phyloP scores from a whole-genome alignment of 2,797 vertebrate species.

The Falco novaeseelandiae region DNA sequence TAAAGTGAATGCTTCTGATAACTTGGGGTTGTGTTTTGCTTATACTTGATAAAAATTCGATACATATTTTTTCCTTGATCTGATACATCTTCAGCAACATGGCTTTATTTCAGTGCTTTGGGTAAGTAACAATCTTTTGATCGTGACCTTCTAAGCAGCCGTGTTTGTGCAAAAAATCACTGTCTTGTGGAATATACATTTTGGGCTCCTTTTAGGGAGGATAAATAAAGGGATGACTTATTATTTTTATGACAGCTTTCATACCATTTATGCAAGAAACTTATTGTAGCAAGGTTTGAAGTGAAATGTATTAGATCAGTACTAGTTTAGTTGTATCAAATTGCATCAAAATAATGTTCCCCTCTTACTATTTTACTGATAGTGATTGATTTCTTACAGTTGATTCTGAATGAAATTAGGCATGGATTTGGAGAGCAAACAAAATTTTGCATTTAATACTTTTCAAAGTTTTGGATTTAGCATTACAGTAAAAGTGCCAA shows the following conservation, averaged over 20 bases:
- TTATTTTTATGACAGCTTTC: background rate
- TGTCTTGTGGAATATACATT: background rate
- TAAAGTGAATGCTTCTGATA: background rate
- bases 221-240: background rate
- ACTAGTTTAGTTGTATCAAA: background rate
- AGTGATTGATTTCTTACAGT: background rate
- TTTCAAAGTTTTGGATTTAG: background rate
- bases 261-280: background rate
- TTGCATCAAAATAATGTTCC: background rate
- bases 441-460: background rate
- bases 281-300: background rate
- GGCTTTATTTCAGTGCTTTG: background rate
- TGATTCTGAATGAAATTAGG: background rate
- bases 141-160: background rate
- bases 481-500: background rate
- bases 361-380: background rate
- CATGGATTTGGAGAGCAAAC: background rate
- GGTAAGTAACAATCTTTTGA: background rate
- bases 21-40: background rate
- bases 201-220: background rate
- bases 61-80: background rate
- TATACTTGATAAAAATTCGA: background rate
- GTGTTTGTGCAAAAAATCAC: background rate
- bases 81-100: background rate
- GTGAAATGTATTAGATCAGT: background rate